Conservation (phyloP, 92 coral and sea anemone genomes). For the Porites evermanni region DNA sequence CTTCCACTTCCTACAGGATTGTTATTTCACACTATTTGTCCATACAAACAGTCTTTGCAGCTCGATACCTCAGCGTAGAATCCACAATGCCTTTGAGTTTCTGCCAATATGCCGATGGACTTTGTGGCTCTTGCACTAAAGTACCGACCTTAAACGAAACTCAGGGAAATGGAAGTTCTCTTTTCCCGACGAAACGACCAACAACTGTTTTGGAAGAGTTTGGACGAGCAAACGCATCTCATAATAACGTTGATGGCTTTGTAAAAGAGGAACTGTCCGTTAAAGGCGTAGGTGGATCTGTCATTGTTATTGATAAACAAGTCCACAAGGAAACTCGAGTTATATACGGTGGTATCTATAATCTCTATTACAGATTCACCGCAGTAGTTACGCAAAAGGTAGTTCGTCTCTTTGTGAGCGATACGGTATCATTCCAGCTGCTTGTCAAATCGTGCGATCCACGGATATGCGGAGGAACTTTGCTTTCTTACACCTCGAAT, state of each 20-base stretch:
- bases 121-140: conserved; percentile 83
- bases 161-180: conserved; percentile 32
- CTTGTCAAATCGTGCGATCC: conserved; percentile 89
- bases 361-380: conserved; percentile 84
- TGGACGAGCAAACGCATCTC: conserved; percentile 64
- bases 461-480: conserved; percentile 84
- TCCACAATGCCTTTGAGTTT: conserved; percentile 44
- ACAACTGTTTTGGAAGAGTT: conserved; percentile 72
- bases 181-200: conserved; percentile 21
- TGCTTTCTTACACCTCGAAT: conserved; percentile 83
- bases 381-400: conserved; percentile 84
- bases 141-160: conserved; percentile 38
- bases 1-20: conserved; percentile 52
- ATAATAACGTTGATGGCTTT: conserved; percentile 58
- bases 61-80: conserved; percentile 71
- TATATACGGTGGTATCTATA: conserved; percentile 89
- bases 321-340: conserved; percentile 84
- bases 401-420: conserved; percentile 65
- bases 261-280: conserved; percentile 57
- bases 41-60: conserved; percentile 61
- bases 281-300: conserved; percentile 32
- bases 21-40: conserved; percentile 62
- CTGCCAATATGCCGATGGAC: conserved; percentile 75
- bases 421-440: conserved; percentile 82
- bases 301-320: conserved; percentile 74